A percentile compares a stretch with the other conserved stretches of the same genome.
phyloP scores from a whole-genome alignment of 2,888 invertebrate species.

The Ametastegia equiseti region DNA sequence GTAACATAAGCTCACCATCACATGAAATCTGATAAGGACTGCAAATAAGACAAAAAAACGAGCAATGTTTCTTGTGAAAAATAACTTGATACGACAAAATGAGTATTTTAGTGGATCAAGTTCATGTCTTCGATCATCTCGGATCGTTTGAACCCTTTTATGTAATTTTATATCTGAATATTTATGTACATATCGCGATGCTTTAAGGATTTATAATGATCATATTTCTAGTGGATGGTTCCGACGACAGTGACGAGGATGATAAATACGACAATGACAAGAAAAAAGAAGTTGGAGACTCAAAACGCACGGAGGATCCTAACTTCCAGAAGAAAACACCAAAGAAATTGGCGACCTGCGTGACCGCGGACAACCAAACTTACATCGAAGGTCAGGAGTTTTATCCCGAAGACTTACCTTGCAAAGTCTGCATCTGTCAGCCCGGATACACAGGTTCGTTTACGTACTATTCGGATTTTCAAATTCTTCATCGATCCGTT shows the following conservation, averaged over 20 bases:
- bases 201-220: background rate
- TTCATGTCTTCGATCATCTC: background rate
- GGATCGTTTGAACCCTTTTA: background rate
- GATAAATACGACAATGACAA: background rate
- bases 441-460: conserved; percentile 57
- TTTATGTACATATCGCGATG: background rate
- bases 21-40: no score
- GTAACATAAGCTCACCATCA: no score
- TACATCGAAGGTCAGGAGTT: conserved; percentile 58
- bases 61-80: no score
- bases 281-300: background rate
- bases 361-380: conserved; percentile 51
- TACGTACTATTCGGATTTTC: no score
- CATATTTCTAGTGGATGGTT: background rate
- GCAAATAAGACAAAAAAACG: no score
- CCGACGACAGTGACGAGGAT: background rate
- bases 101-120: background rate
- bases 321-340: no score
- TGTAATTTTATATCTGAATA: background rate
- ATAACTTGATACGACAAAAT: no score
- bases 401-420: conserved; percentile 56
- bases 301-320: background rate
- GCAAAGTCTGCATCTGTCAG: conserved; percentile 56
- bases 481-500: no score
- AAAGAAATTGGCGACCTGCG: conserved; percentile 29